Percentiles rank a stretch among this genome's conserved stretches.
phyloP scores from a whole-genome alignment of 2,113 vertebrate genomes.

The Neotoma lepida region DNA sequence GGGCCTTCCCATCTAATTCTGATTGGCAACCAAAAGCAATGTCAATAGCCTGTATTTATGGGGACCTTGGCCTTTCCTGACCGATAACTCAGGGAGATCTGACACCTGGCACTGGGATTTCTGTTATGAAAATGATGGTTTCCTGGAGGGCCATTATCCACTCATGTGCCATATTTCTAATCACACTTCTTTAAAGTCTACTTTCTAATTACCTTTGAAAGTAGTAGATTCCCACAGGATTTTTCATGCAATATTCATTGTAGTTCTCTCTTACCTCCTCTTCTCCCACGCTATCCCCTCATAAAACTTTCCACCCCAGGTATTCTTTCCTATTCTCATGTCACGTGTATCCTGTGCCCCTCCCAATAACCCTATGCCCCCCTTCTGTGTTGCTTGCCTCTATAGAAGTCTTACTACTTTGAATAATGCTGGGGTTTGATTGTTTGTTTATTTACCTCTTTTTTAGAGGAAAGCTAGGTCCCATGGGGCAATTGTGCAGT shows the following conservation, averaged over 20 bases:
- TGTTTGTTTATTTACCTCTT: constrained; percentile 48
- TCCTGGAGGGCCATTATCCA: neutral
- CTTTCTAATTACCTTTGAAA: neutral
- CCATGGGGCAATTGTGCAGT: neutral
- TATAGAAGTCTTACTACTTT: neutral
- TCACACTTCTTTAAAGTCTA: neutral
- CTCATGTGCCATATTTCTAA: neutral
- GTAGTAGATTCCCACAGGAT: neutral
- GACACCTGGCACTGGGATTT: neutral
- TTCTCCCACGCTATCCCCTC: neutral
- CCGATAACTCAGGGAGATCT: neutral
- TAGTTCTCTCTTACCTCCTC: neutral
- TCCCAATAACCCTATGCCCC: neutral
- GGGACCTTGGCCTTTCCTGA: neutral
- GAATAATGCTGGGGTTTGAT: constrained; percentile 61
- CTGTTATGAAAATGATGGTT: no score
- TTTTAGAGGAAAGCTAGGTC: neutral
- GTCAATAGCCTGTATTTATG: neutral
- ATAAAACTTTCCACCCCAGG: neutral
- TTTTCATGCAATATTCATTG: neutral
- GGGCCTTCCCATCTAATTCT: neutral
- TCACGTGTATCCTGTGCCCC: neutral
- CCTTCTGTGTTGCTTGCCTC: neutral
- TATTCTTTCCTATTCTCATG: no score
- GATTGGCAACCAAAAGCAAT: neutral